phyloP scores from a whole-genome alignment of 2,888 invertebrate species.

The Tanytarsus gracilentus region DNA sequence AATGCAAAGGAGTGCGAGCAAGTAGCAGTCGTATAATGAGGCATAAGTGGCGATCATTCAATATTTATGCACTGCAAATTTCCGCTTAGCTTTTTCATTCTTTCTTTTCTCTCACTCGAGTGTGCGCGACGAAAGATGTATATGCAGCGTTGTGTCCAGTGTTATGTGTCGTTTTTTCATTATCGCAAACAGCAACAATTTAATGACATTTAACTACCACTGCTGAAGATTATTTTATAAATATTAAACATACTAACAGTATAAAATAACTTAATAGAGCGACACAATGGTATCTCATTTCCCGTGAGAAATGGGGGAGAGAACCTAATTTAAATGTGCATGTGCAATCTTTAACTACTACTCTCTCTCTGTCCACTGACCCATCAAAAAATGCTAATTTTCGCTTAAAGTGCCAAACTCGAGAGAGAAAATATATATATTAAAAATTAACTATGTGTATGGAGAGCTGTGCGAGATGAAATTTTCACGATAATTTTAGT shows the following conservation, averaged over 20 bases:
- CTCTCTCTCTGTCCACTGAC: background rate
- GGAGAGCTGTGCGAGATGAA: too few relatives aligned
- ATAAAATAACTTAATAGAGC: background rate
- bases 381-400: background rate
- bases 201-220: background rate
- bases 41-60: constrained; percentile 17
- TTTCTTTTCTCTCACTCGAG: too few relatives aligned
- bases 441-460: too few relatives aligned
- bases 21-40: background rate
- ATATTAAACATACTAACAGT: too few relatives aligned
- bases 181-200: background rate
- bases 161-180: background rate
- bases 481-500: too few relatives aligned
- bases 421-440: background rate
- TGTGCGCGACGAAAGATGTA: too few relatives aligned
- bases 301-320: background rate
- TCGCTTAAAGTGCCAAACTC: background rate
- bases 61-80: constrained; percentile 4
- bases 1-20: background rate
- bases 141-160: background rate
- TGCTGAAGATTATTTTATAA: too few relatives aligned
- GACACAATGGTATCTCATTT: background rate
- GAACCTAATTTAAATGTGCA: background rate
- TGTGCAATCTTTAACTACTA: background rate
- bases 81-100: constrained; percentile 7